phyloP scores from a whole-genome alignment of 2,888 invertebrate genomes.

The Poecilus cupreus region DNA sequence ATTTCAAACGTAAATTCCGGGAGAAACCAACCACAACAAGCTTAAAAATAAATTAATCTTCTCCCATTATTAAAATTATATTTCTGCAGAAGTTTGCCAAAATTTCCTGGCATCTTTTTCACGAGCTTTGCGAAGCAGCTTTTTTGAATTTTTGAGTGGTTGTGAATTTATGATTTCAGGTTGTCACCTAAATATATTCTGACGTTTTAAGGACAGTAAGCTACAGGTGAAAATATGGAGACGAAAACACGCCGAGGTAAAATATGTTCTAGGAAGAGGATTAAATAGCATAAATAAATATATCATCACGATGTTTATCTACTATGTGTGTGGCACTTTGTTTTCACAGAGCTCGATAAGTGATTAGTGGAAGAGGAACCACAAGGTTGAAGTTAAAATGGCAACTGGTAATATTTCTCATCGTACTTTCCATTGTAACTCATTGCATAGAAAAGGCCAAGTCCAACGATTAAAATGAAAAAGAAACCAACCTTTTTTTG shows the following conservation, averaged over 20 bases:
- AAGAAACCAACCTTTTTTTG: too few relatives aligned
- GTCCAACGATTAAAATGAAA: too few relatives aligned
- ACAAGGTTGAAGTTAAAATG: too few relatives aligned
- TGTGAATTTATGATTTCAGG: slow-evolving; percentile 34
- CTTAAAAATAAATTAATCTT: not conserved
- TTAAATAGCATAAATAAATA: too few relatives aligned
- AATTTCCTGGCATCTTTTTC: not conserved
- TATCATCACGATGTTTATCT: too few relatives aligned
- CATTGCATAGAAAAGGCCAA: too few relatives aligned
- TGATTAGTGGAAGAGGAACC: too few relatives aligned
- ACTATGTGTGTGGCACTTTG: too few relatives aligned
- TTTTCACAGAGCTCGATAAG: too few relatives aligned
- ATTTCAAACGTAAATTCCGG: too few relatives aligned
- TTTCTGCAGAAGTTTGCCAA: not conserved
- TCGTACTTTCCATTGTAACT: too few relatives aligned
- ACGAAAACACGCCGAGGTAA: not conserved
- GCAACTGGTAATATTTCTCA: too few relatives aligned
- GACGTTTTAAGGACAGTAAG: slow-evolving; percentile 30
- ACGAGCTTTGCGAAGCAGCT: not conserved
- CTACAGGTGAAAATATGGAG: slow-evolving; percentile 11
- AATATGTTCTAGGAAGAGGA: not conserved
- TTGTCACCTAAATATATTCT: slow-evolving; percentile 15
- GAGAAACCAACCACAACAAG: not conserved
- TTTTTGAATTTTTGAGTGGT: slow-evolving; percentile 26
- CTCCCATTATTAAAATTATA: not conserved